Evolutionary conservation across 2,113 vertebrate genomes (phyloP).

Genomic region (Menidia beryllina): DNA sequence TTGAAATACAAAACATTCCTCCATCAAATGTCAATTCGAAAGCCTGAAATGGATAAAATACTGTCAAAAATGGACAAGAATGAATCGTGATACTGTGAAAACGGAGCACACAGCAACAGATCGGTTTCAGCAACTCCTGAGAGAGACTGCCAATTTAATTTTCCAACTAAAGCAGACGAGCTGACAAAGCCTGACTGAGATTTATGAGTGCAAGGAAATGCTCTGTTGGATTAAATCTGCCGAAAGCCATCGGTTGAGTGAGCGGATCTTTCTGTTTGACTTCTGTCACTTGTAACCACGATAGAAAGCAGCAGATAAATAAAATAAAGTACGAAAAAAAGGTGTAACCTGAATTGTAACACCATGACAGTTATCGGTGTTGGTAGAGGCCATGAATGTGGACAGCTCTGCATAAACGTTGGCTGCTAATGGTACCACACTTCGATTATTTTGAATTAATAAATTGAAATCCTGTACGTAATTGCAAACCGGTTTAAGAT

Average conservation of each 20-base stretch:
- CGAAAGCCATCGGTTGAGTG: background rate
- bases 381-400: no score
- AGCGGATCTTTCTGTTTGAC: background rate
- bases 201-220: background rate
- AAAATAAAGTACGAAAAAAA: conserved; percentile 25
- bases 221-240: conserved; percentile 7
- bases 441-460: no score
- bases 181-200: conserved; percentile 24
- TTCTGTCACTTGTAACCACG: background rate
- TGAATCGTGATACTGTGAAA: background rate
- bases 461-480: no score
- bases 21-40: no score
- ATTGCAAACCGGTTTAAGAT: no score
- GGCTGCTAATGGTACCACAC: no score
- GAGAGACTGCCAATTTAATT: background rate
- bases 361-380: no score
- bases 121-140: conserved; percentile 1
- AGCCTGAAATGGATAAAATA: no score
- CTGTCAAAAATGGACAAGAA: background rate
- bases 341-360: no score
- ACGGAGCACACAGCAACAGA: background rate
- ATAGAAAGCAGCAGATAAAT: background rate
- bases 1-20: no score
- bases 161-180: conserved; percentile 8
- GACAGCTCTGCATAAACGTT: no score